These are phyloP conservation scores for Eumeta japonica DNA, from an alignment of 1,140 invertebrate genomes.

Conservation along the genomic window DNA sequence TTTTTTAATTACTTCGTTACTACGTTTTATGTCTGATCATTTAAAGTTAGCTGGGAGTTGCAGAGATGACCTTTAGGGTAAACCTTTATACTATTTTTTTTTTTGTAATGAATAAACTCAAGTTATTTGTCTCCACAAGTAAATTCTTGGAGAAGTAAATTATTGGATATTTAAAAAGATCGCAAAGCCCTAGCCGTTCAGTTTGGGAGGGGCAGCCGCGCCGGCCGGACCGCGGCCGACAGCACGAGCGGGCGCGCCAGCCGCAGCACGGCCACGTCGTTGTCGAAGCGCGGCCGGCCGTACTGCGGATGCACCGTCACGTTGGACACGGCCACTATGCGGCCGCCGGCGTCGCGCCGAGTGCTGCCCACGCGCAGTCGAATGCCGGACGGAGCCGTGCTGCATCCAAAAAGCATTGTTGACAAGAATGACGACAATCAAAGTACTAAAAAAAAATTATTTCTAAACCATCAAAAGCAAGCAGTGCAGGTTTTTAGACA, in stretches of 20 bases:
- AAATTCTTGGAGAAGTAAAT: too few species aligned
- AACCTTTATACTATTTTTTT: too few species aligned
- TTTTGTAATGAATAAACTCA: too few species aligned
- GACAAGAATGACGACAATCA: not conserved
- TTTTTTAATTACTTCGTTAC: too few species aligned
- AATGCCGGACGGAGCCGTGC: slow-evolving; percentile 22
- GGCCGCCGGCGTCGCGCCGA: slow-evolving; percentile 38
- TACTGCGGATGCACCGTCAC: slow-evolving; percentile 41
- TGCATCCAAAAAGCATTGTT: slow-evolving; percentile 14
- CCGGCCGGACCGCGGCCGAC: slow-evolving; percentile 25
- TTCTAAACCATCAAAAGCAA: not conserved
- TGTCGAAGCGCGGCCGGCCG: slow-evolving; percentile 38
- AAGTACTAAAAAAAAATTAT: not conserved
- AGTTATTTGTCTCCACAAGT: too few species aligned
- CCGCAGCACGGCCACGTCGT: slow-evolving; percentile 42
- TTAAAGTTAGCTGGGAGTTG: too few species aligned
- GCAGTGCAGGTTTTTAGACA: not conserved
- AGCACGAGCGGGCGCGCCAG: slow-evolving; percentile 31
- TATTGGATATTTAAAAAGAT: too few species aligned
- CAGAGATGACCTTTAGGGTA: too few species aligned
- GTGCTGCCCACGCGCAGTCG: slow-evolving; percentile 45
- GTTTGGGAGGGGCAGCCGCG: slow-evolving; percentile 29
- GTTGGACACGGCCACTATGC: slow-evolving; percentile 28
- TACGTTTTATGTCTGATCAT: too few species aligned
- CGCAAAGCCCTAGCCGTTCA: slow-evolving; percentile 34